Evolutionary conservation across 2,888 invertebrate genomes (phyloP), one percentile per base, ranked within the genome.

Genomic region (Gnatocerus cornutus): DNA sequence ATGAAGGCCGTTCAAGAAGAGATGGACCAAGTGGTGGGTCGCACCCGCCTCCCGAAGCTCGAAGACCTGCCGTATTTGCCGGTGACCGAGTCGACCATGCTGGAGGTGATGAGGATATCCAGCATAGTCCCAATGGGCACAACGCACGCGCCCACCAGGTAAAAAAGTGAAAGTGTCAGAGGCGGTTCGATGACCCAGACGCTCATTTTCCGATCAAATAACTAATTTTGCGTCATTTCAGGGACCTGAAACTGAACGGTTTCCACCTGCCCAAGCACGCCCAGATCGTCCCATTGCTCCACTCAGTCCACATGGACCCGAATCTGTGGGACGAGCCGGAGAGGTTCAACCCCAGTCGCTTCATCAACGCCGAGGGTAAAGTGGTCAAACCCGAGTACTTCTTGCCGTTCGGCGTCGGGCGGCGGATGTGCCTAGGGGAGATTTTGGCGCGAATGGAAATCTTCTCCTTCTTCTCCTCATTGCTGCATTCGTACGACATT

Each of bases 91-190:
- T 92, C 95, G 0, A 95, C 95, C 29, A 93, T 96, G 68, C 87
- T 93, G 75, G 97, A 97, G 85, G 92, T 96, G 0, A 88, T 96
- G 78, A 88, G 97, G 41, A 90, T 93, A 80, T 94, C 95, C 39
- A 95, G 93, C 84, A 93, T 96, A 75, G 95, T 96, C n/a, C 96
- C 96, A 1, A 87, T 97, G 80, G 96, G 95, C 56, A 96, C 96
- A 9, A 93, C 95, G 9, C 96, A 96, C 83, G 92, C 95, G 1
- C 94, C 95, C 41, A 93, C 93, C 80, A 91, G 91, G 96, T 96
- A 76, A 84, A 78, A 84, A 85, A 85, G 84, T 84, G 84, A 84
- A 84, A 85, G 84, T 82, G 73, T 73, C 70, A 69, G 68, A 74
- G 75, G 73, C 78, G 78, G 79, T 79, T 82, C 82, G 76, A 77